These are phyloP conservation scores for Dryas iulia DNA, from an alignment of 1,140 invertebrate species.

Conservation along the genomic window DNA sequence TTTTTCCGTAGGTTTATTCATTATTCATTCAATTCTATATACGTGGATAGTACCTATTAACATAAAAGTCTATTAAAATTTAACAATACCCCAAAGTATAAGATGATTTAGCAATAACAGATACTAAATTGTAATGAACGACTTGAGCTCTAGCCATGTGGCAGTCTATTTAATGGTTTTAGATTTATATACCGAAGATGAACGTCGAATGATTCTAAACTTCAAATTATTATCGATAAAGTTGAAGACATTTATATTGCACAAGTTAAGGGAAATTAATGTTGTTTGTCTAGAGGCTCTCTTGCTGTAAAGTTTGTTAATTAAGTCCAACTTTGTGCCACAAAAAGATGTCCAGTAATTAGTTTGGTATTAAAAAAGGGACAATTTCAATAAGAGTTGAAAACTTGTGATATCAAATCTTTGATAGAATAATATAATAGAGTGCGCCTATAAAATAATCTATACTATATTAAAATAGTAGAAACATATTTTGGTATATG, in stretches of 20 bases:
- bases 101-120: neutral
- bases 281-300: constrained; percentile 9
- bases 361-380: neutral
- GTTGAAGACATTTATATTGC: constrained; percentile 20
- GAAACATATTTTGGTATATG: too few species aligned
- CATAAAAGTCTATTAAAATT: neutral
- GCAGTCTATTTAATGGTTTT: constrained; percentile 4
- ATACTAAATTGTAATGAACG: constrained; percentile 10
- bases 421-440: too few species aligned
- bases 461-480: too few species aligned
- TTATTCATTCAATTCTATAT: too few species aligned
- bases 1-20: too few species aligned
- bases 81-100: neutral
- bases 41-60: too few species aligned
- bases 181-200: constrained; percentile 7
- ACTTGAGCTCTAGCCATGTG: constrained; percentile 5
- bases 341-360: neutral
- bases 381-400: neutral
- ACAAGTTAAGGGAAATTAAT: constrained; percentile 28
- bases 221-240: constrained; percentile 25
- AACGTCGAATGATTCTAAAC: constrained; percentile 11
- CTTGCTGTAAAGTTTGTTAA: constrained; percentile 13
- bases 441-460: too few species aligned
- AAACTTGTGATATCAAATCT: too few species aligned
- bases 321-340: constrained; percentile 2